Evolutionary conservation across 2,888 invertebrate genomes (phyloP), one percentile per base, ranked within the genome.

Genomic region (Caprella mutica): DNA sequence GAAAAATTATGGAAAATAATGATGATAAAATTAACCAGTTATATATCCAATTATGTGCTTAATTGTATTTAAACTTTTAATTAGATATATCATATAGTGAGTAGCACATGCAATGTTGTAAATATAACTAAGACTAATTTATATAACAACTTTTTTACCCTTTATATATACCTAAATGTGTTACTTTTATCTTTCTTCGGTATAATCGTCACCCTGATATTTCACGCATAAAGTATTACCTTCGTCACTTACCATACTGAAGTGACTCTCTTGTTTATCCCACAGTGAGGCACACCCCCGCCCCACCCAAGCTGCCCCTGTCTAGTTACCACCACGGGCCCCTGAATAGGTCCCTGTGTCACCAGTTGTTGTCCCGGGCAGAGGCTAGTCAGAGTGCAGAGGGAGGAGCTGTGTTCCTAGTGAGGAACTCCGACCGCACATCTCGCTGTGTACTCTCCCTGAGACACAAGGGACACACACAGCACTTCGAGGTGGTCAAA

Each of bases 321-420:
- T 78, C 76, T 44, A 79, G 83, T 53, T 93, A 92, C 91, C 90
- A 87, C 71, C 93, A 93, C 72, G 87, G 88, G 3, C 85, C 85
- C 0, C 72, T 89, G 55, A 84, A 81, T 66, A 78, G 91, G 38
- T 79, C 82, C 66, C 86, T 87, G 72, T 88, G 91, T 0, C 66
- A 69, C 26, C 66, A 68, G 54, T 76, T 81, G 30, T 75, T 92
- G 29, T 80, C 80, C 66, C 77, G 81, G 59, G 79, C 80, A 67
- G 75, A 70, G 14, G 73, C 80, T 0, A 66, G 17, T 23, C 44
- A 14, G 23, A 23, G 5, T 30, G 21, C 52, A 33, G 33, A 6
- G 17, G 55, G 30, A 26, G 30, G 24, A 39, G 48, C 52, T n/a
- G 19, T 24, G 9, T 48, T 48, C 21, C 30, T 48, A 17, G 30